These are phyloP conservation scores for Tachystola acroxantha DNA, from an alignment of 2,888 invertebrate genomes.

Conservation along the genomic window DNA sequence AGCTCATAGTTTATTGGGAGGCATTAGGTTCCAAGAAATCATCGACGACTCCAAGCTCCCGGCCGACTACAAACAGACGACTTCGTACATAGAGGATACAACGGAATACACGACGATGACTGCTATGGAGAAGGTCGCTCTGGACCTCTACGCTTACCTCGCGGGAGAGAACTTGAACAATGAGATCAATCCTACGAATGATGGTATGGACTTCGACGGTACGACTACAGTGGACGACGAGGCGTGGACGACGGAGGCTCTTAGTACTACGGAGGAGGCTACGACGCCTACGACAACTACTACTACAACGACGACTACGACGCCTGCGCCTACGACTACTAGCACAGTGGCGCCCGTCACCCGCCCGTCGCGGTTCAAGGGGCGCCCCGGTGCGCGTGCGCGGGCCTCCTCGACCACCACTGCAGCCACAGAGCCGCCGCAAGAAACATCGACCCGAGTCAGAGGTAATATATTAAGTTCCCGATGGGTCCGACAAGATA, in stretches of 20 bases:
- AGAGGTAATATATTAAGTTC: slow-evolving; percentile 51
- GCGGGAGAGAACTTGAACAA: slow-evolving; percentile 81
- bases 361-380: slow-evolving; percentile 64
- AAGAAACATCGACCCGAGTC: slow-evolving; percentile 63
- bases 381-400: slow-evolving; percentile 58
- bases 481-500: neutral
- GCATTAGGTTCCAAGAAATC: slow-evolving; percentile 59
- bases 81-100: slow-evolving; percentile 61
- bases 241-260: slow-evolving; percentile 61
- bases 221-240: slow-evolving; percentile 57
- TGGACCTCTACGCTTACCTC: slow-evolving; percentile 89
- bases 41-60: slow-evolving; percentile 63
- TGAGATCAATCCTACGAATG: slow-evolving; percentile 63
- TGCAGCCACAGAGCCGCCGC: slow-evolving; percentile 60
- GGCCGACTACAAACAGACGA: slow-evolving; percentile 57
- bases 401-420: slow-evolving; percentile 59
- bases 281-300: slow-evolving; percentile 78
- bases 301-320: slow-evolving; percentile 71
- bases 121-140: slow-evolving; percentile 88
- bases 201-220: slow-evolving; percentile 50
- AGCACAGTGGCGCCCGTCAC: slow-evolving; percentile 58
- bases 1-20: slow-evolving; percentile 58
- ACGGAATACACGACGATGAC: slow-evolving; percentile 82
- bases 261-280: slow-evolving; percentile 65
- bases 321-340: slow-evolving; percentile 69